Base-by-base conservation (phyloP, 2,113 vertebrate species). In the Ginglymostoma cirratum region DNA sequence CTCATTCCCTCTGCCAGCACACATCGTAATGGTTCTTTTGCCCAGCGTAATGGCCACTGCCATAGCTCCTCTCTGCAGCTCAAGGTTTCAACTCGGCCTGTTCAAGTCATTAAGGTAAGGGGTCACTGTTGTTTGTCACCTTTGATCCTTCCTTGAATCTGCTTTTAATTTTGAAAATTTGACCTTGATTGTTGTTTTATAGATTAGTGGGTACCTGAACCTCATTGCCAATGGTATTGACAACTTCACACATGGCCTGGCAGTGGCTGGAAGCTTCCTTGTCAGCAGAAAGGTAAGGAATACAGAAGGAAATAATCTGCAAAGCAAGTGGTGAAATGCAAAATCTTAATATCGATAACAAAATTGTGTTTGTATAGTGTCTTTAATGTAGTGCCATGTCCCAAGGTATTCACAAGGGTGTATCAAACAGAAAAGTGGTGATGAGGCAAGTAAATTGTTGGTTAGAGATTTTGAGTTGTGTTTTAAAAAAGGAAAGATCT, bases 171-270 rank as follows among this genome's bases (percentile, higher is more conserved):
- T 95, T 55, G 45, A 21, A 24, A 80, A 72, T 42, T 52, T 95
- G 30, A 61, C 34, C 10, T 2, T 52, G 14, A 6, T 5, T 23
- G 52, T 30, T 86, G 83, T 94, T 38, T 95, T 92, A 95, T 97
- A 99, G 99, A 98, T 98, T 24, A 99, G 99, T 87, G 99, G 99
- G 96, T 99, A 99, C 97, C 98, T 99, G 96, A 99, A 99, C 97
- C 98, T 99, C 19, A 97, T 99, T 96, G 99, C 99, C 96, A 99
- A 99, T 97, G 99, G 98, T 96, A 99, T 99, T 67, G 99, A 99
- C 97, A 99, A 99, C 97, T 99, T 99, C 97, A 99, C 99, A 27
- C 99, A 99, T 0, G 99, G 99, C 72, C 97, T 99, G 96, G 99
- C 99, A 8, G 99, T 99, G 78, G 98, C 98, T 12, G 99, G 99